phyloP scores from a whole-genome alignment of 2,797 vertebrate genomes.

The Macroramphosus scolopax region DNA sequence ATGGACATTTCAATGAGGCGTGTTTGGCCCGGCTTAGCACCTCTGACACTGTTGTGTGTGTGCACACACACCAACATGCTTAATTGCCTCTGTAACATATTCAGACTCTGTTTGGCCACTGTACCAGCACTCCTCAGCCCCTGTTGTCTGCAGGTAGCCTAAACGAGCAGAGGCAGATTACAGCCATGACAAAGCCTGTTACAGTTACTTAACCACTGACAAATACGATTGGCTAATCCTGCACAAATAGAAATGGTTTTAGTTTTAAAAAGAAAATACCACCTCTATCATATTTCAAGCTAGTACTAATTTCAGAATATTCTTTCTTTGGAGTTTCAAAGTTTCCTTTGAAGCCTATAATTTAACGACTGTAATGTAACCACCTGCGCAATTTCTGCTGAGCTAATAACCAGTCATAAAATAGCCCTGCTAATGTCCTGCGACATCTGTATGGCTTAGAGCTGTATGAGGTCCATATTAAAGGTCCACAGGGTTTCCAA shows the following conservation, averaged over 20 bases:
- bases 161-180: constrained; percentile 72
- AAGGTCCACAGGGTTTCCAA: constrained; percentile 58
- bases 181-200: constrained; percentile 74
- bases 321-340: constrained; percentile 6
- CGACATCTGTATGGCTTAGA: constrained; percentile 57
- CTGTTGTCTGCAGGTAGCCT: constrained; percentile 67
- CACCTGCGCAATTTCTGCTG: constrained; percentile 45
- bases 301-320: constrained; percentile 13
- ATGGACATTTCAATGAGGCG: constrained; percentile 74
- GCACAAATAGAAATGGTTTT: constrained; percentile 54
- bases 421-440: constrained; percentile 53
- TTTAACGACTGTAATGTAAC: constrained; percentile 23
- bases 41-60: constrained; percentile 62
- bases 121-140: constrained; percentile 48
- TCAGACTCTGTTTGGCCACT: constrained; percentile 56
- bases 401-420: constrained; percentile 64
- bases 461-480: constrained; percentile 64
- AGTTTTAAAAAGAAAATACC: constrained; percentile 19
- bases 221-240: constrained; percentile 67
- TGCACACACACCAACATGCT: constrained; percentile 65
- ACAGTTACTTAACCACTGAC: constrained; percentile 73
- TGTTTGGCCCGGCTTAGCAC: constrained; percentile 68
- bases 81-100: constrained; percentile 71
- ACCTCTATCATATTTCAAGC: constrained; percentile 11
- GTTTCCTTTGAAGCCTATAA: constrained; percentile 18